Base-by-base conservation (phyloP, 1,140 invertebrate genomes). In the Anagrus nilaparvatae region DNA sequence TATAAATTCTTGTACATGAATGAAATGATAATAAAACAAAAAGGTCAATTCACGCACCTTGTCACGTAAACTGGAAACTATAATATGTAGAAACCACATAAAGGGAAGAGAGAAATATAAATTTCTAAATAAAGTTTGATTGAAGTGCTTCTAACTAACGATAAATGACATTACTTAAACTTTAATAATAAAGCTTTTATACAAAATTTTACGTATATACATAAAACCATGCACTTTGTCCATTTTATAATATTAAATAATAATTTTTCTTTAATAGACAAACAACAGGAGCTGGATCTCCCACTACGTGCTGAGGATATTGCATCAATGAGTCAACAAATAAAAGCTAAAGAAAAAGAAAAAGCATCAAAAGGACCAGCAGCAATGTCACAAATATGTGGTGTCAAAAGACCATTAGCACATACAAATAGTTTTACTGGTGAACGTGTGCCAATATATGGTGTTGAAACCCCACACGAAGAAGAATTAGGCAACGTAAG, bases 211-310 rank as follows among this genome's bases (percentile, higher is more conserved):
- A n/a, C n/a, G n/a, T n/a, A n/a, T n/a, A n/a, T 27, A 12, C 24
- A 27, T n/a, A 27, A 6, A 8, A 6, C 6, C 30, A 32, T 32
- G 6, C 30, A 16, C 13, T n/a, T 32, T n/a, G 6, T n/a, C 9
- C 30, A 16, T 16, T 32, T 32, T 16, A 16, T 32, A 9, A 38
- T 21, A 4, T 3, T 23, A 30, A 40, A 17, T 7, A 32, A n/a
- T 14, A 4, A 12, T 13, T 20, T 33, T 46, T 16, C 24, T 13
- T 19, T 40, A 35, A 4, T 72, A 95, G 92, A 96, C 69, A 95
- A 96, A 70, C 90, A 95, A 67, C 91, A 96, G 69, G 92, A 96
- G 61, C 72, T 96, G 54, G 93, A 97, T 65, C 65, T 97, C 49
- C 90, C 91, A 21, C 64, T 93, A 49, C 78, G 82, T 53, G 78